Base-by-base conservation (phyloP, 2,888 invertebrate genomes). In the Athalia cordata region DNA sequence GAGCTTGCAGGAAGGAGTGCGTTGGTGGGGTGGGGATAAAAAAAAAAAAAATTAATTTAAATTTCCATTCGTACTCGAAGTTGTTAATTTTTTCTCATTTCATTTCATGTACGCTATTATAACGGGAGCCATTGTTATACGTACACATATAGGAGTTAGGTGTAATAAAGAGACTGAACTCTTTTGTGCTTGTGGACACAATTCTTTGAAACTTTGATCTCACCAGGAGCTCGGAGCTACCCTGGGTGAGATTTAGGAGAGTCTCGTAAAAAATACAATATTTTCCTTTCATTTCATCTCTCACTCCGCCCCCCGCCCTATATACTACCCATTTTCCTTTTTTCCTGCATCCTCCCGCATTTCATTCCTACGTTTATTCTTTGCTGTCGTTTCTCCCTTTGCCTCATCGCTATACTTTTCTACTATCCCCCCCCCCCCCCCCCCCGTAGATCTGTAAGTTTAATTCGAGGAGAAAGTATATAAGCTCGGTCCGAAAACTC, bases 401-500 rank as follows among this genome's bases (percentile, higher is more conserved):
- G 52, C 15, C 77, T 29, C n/a, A n/a, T n/a, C 55, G 13, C 45
- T n/a, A 49, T 57, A 65, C 67, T 67, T 66, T 77, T 49, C 43
- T 64, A 15, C 13, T 62, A 77, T 78, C 79, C 79, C 81, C 72
- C 68, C 62, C 61, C 75, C 79, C 79, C 81, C 72, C 68, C 62
- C 61, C 75, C 52, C 74, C 62, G 72, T 67, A 80, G 78, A 82
- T 85, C 83, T 85, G 85, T 84, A 83, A 85, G 83, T 85, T 84
- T 85, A 85, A 85, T 84, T 85, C 80, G 81, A 82, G 81, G 82
- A 81, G 83, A 81, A 82, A 82, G 82, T 79, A 80, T 72, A 77
- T 70, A 79, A 74, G 72, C 50, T 29, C 29, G 29, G 29, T 29
- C 29, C 29, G 29, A 29, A 29, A 29, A 29, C 29, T 29, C 29